Evolutionary conservation across 2,797 vertebrate species (phyloP).

Genomic region (Luscinia megarhynchos): DNA sequence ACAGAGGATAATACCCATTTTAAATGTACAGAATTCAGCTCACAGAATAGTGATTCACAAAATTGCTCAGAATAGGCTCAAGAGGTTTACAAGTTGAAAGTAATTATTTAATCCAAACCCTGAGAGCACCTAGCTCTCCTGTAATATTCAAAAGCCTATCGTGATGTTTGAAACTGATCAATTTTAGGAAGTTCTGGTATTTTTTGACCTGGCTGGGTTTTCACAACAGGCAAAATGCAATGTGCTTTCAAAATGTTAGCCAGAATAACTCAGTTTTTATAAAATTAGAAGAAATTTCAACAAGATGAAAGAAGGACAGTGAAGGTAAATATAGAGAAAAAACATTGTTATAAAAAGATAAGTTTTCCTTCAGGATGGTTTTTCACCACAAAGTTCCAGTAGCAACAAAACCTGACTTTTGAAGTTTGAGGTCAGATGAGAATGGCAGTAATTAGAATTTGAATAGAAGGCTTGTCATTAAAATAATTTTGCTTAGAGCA

Average conservation of each 20-base stretch:
- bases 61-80: background rate
- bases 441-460: background rate
- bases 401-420: background rate
- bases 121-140: background rate
- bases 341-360: background rate
- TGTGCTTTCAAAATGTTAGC: background rate
- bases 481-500: background rate
- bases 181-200: background rate
- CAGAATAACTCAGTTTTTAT: background rate
- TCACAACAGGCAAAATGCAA: background rate
- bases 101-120: background rate
- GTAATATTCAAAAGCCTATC: background rate
- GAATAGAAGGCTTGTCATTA: background rate
- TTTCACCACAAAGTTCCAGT: background rate
- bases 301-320: background rate
- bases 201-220: background rate
- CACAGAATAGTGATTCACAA: background rate
- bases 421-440: background rate
- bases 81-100: background rate
- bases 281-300: background rate
- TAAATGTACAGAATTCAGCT: background rate
- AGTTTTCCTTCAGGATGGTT: background rate
- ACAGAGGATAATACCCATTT: background rate
- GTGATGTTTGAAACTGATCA: background rate
- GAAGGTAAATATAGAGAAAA: background rate